Conservation (phyloP, 2,797 vertebrate genomes). For the Sebastiscus tertius region DNA sequence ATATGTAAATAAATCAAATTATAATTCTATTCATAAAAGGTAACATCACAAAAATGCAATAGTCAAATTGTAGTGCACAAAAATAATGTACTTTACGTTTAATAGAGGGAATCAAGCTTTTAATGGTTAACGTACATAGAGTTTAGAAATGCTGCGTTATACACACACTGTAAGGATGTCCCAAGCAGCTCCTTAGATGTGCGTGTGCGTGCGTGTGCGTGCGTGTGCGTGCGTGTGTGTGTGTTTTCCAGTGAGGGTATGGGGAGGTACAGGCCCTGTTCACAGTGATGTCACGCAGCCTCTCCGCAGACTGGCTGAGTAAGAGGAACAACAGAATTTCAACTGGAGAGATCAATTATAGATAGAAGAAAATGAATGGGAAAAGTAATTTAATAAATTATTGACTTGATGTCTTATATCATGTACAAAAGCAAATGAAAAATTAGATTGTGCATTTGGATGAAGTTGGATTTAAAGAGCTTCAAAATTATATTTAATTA, state of each 20-base stretch:
- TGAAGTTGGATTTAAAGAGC: constrained; percentile 85
- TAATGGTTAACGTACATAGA: neutral
- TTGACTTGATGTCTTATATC: constrained; percentile 89
- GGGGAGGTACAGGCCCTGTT: constrained; percentile 62
- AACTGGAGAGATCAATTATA: constrained; percentile 91
- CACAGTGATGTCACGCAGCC: constrained; percentile 82
- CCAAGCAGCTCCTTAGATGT: neutral
- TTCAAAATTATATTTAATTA: constrained; percentile 89
- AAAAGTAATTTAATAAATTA: constrained; percentile 90
- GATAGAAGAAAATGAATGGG: constrained; percentile 89
- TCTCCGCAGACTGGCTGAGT: constrained; percentile 81
- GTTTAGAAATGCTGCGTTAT: neutral
- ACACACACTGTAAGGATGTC: constrained; percentile 5
- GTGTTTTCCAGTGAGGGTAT: constrained; percentile 48
- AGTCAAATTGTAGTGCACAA: neutral
- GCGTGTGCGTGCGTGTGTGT: neutral
- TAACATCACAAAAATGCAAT: neutral
- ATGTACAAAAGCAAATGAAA: constrained; percentile 87
- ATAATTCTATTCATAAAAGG: neutral
- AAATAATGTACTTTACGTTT: neutral
- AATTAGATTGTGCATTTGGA: constrained; percentile 87
- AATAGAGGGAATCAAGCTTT: neutral
- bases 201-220: neutral
- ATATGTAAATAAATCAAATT: neutral
- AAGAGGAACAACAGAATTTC: constrained; percentile 89